Base-by-base conservation (phyloP, 1,140 invertebrate genomes). In the Phocides pigmalion region DNA sequence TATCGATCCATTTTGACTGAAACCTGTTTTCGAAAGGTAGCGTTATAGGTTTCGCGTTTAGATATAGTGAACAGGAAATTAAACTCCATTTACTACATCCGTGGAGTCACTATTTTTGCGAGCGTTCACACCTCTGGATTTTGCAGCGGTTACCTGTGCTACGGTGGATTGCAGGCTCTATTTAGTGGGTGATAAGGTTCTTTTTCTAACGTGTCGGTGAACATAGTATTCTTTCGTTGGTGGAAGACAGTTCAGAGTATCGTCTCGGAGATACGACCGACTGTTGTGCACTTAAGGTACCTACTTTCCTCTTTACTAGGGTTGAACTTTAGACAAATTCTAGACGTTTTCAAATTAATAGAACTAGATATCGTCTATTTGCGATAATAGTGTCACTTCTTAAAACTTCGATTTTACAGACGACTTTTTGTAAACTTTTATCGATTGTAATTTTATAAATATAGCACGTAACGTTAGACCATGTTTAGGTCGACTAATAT, bases 271-370 rank as follows among this genome's bases (percentile, higher is more conserved):
- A 77, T 77, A 77, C 68, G 66, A 64, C 49, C 54, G 66, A 49
- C 69, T 62, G 70, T 73, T 75, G 76, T 74, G 69, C 72, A 79
- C 70, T 79, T 75, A 74, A 72, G 66, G 69, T 76, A 79, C 64
- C 64, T 76, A 79, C 64, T 62, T 64, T 61, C 28, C 47, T 59
- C 32, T 74, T 35, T 35, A 2, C 6, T 35, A 81, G 75, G 75
- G 76, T 51, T 79, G 68, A 28, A 3, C 25, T 28, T 2, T 3
- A 22, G 5, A 22, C 5, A 22, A 5, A 5, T 22, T 22, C 20
- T 22, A 3, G 2, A 22, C 5, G 2, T 22, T 22, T 3, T 22
- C 2, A 22, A 22, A 22, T 22, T 22, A 2, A 5, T 22, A 22
- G 5, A 22, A 3, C 2, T 2, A 5, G 2, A 22, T 22, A 5